These are phyloP conservation scores for Antennarius striatus DNA, from an alignment of 2,113 vertebrate genomes.

Conservation along the genomic window DNA sequence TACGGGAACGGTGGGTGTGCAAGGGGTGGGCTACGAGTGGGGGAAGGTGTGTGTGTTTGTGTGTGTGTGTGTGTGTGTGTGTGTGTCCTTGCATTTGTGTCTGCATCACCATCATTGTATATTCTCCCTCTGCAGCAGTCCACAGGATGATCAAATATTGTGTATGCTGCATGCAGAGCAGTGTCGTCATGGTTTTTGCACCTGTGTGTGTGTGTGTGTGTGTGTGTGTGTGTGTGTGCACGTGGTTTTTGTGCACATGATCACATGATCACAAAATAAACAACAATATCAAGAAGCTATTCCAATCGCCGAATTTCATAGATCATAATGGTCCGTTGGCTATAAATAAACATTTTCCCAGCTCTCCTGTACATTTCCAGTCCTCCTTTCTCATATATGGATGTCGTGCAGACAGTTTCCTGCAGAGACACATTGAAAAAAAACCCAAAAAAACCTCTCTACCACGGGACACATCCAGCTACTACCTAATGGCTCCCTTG, in stretches of 20 bases:
- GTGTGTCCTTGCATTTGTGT: slow-evolving; percentile 53
- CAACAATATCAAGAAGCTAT: slow-evolving; percentile 29
- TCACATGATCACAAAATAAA: slow-evolving; percentile 3
- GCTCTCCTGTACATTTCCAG: slow-evolving; percentile 33
- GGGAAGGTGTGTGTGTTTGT: slow-evolving; percentile 59
- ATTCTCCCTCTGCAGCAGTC: slow-evolving; percentile 58
- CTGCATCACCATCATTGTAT: slow-evolving; percentile 58
- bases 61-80: slow-evolving; percentile 48
- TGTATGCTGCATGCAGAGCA: slow-evolving; percentile 50
- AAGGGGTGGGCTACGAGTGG: slow-evolving; percentile 63
- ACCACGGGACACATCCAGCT: slow-evolving; percentile 12
- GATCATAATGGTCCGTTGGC: slow-evolving; percentile 14
- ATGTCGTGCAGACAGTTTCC: slow-evolving; percentile 18
- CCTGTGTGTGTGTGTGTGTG: slow-evolving; percentile 53
- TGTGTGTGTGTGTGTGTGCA: slow-evolving; percentile 15
- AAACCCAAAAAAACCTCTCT: slow-evolving; percentile 17
- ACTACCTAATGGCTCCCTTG: slow-evolving; percentile 54
- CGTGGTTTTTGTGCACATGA: slow-evolving; percentile 24
- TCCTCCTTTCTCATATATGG: neutral
- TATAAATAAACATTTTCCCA: slow-evolving; percentile 44
- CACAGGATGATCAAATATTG: slow-evolving; percentile 62
- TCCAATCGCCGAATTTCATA: slow-evolving; percentile 27
- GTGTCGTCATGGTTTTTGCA: slow-evolving; percentile 61
- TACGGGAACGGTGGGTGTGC: slow-evolving; percentile 65
- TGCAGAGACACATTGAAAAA: slow-evolving; percentile 10